A percentile compares a stretch with the other conserved stretches of the same genome.
phyloP scores from a whole-genome alignment of 1,140 invertebrate genomes.

The Eupristina koningsbergeri region DNA sequence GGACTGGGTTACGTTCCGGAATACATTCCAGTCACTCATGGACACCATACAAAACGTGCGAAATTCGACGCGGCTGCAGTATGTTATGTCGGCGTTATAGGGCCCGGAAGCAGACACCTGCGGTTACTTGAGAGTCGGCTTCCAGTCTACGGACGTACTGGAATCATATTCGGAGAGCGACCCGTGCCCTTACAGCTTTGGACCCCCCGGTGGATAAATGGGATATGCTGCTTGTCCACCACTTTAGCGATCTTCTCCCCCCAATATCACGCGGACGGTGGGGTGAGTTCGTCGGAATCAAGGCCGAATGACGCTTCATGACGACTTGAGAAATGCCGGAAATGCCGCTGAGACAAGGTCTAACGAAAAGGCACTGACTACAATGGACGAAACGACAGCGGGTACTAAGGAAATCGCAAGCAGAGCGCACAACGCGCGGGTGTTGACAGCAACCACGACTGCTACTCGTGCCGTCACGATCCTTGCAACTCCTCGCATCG shows the following conservation, averaged over 20 bases:
- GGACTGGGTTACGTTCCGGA: slow-evolving; percentile 22
- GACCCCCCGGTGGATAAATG: no score
- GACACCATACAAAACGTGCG: neutral
- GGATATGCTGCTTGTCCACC: slow-evolving; percentile 4
- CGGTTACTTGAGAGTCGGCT: no score
- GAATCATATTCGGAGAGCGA: slow-evolving; percentile 21
- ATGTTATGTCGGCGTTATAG: neutral
- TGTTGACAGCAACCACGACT: neutral
- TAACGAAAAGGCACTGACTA: no score
- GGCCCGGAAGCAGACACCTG: slow-evolving; percentile 13
- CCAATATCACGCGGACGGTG: neutral
- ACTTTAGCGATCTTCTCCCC: neutral
- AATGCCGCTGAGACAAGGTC: no score
- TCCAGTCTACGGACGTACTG: slow-evolving; percentile 1
- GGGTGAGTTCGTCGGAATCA: neutral
- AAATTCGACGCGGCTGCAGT: neutral
- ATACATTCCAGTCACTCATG: neutral
- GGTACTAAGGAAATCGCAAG: no score
- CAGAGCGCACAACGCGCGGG: no score
- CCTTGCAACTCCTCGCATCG: neutral
- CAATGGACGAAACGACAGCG: no score
- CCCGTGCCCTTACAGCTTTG: no score
- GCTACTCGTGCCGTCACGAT: neutral
- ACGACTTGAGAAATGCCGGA: no score
- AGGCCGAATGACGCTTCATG: neutral